These are phyloP conservation scores for Drosophila demipolita DNA, from an alignment of 2,888 invertebrate genomes.

Conservation along the genomic window DNA sequence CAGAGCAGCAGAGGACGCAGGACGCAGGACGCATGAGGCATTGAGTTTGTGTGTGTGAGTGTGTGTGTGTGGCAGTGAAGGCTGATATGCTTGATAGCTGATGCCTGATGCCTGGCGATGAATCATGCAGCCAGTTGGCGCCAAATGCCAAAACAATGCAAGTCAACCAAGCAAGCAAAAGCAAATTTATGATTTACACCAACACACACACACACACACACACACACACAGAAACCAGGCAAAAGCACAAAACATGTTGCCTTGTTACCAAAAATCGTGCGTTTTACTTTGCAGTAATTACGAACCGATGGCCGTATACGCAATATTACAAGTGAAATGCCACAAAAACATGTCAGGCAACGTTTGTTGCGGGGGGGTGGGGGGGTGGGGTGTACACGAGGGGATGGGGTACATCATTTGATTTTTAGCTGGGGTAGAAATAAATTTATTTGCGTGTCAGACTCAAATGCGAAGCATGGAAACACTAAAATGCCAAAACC, in stretches of 20 bases:
- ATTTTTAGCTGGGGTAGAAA: constrained; percentile 32
- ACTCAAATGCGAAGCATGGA: constrained; percentile 60
- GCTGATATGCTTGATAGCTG: constrained; percentile 20
- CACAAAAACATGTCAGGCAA: constrained; percentile 16
- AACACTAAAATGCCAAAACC: constrained; percentile 57
- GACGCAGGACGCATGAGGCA: constrained; percentile 4
- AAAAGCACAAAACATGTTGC: constrained; percentile 4
- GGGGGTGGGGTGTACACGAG: background rate
- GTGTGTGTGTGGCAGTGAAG: constrained; percentile 23
- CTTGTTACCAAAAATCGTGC: constrained; percentile 54
- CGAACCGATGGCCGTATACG: constrained; percentile 63
- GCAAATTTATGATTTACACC: constrained; percentile 59
- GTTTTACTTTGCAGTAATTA: constrained; percentile 70
- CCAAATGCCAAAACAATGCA: constrained; percentile 78
- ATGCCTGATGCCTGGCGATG: constrained; percentile 52
- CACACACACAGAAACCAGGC: no score
- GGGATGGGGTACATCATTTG: constrained; percentile 25
- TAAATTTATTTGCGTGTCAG: constrained; percentile 73
- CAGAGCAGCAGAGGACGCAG: background rate
- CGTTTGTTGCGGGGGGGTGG: background rate
- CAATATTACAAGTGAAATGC: constrained; percentile 38
- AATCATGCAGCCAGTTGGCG: constrained; percentile 76
- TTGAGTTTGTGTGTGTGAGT: no score
- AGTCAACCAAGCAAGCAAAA: constrained; percentile 46
- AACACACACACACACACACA: no score